Conservation (phyloP, 2,113 vertebrate species). For the Pelobates fuscus region DNA sequence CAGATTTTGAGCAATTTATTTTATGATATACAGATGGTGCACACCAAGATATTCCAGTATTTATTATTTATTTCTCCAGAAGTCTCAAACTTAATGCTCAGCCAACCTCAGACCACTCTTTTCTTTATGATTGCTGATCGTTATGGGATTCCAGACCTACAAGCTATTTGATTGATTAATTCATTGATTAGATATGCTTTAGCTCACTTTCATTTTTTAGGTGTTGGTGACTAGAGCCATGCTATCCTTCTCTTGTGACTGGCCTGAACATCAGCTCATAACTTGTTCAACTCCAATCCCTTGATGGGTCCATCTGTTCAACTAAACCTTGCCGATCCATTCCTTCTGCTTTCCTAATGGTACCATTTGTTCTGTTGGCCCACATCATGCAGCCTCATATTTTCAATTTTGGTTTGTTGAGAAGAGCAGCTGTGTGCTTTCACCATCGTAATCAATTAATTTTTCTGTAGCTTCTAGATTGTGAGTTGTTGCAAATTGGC, state of each 20-base stretch:
- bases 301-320: constrained; percentile 1
- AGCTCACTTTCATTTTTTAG: no score
- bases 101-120: no score
- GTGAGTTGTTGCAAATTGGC: background rate
- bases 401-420: background rate
- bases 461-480: background rate
- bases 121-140: no score
- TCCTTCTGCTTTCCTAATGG: constrained; percentile 2
- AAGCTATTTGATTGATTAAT: no score
- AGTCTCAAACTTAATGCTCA: no score
- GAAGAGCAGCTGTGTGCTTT: background rate
- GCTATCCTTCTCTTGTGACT: background rate
- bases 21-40: no score
- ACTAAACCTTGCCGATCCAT: background rate
- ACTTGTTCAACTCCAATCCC: background rate
- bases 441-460: background rate
- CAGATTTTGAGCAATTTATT: no score
- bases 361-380: background rate
- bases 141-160: no score
- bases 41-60: no score
- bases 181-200: no score
- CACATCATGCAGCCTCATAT: background rate
- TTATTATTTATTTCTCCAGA: no score
- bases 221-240: background rate
- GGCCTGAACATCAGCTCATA: background rate